Percentiles rank a stretch among this genome's conserved stretches.
Conservation (phyloP, 2,797 vertebrate species). For the Pelobates cultripes region DNA sequence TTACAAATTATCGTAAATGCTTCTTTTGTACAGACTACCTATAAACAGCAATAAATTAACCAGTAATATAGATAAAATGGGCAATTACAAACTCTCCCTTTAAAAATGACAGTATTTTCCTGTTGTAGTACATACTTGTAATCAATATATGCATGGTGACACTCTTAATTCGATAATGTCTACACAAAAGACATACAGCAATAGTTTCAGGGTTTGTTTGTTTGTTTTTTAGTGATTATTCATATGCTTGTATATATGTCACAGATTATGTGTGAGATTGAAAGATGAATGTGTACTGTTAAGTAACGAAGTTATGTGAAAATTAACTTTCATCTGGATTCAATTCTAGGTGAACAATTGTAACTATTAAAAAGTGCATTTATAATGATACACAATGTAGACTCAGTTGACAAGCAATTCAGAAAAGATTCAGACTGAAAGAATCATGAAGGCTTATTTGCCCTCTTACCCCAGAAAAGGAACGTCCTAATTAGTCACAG, state of each 20-base stretch:
- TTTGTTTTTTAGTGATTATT: slow-evolving; percentile 19
- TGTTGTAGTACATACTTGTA: neutral
- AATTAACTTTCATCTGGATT: slow-evolving; percentile 75
- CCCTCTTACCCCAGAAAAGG: slow-evolving; percentile 79
- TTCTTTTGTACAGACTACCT: too few relatives aligned
- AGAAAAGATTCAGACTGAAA: slow-evolving; percentile 76
- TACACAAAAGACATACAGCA: neutral
- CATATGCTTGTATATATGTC: slow-evolving; percentile 19
- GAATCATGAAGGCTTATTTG: slow-evolving; percentile 80
- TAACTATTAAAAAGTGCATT: slow-evolving; percentile 79
- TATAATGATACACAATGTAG: slow-evolving; percentile 81
- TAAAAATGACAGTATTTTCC: neutral
- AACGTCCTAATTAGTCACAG: slow-evolving; percentile 73
- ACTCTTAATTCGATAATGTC: neutral
- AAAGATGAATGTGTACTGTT: slow-evolving; percentile 44
- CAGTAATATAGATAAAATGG: too few relatives aligned
- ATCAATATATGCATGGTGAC: neutral
- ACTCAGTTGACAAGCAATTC: slow-evolving; percentile 77
- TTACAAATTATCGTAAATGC: too few relatives aligned
- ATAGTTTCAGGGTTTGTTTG: neutral
- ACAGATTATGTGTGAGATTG: slow-evolving; percentile 13
- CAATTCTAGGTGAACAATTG: slow-evolving; percentile 74
- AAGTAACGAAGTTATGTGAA: slow-evolving; percentile 52
- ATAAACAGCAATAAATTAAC: too few relatives aligned
- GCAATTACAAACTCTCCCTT: neutral